A percentile compares a stretch with the other conserved stretches of the same genome.
Evolutionary conservation across 2,797 vertebrate genomes (phyloP).

Genomic region (Hephaestus fuliginosus): DNA sequence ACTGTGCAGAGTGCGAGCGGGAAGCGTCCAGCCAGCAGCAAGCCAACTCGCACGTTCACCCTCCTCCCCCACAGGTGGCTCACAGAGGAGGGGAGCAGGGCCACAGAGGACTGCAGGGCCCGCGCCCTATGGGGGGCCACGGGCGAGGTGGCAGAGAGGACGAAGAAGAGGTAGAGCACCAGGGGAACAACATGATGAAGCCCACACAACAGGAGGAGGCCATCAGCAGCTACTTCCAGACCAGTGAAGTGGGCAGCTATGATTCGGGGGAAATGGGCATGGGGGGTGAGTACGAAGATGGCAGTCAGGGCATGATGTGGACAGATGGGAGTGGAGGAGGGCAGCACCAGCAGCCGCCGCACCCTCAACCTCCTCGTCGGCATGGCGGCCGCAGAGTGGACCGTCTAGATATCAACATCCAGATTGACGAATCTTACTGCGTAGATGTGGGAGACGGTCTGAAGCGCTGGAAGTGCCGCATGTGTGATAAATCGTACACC

Average conservation of each 20-base stretch:
- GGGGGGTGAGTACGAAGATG: constrained; percentile 85
- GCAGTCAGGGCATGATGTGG: constrained; percentile 85
- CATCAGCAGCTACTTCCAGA: constrained; percentile 88
- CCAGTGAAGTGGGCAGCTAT: constrained; percentile 84
- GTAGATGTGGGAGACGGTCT: constrained; percentile 95
- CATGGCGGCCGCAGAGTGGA: constrained; percentile 94
- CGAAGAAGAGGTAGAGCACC: constrained; percentile 75
- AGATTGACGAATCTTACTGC: constrained; percentile 97
- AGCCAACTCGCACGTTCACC: constrained; percentile 75
- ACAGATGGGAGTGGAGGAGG: constrained; percentile 74
- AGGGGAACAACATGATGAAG: constrained; percentile 80
- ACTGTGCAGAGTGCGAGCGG: constrained; percentile 83
- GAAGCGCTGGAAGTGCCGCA: constrained; percentile 98
- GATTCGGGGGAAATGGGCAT: constrained; percentile 86
- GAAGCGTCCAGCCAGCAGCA: constrained; percentile 75
- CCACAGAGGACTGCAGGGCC: constrained; percentile 74
- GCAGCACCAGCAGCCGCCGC: constrained; percentile 74
- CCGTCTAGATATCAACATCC: constrained; percentile 97
- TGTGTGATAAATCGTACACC: constrained; percentile 98
- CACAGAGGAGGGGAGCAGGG: constrained; percentile 79
- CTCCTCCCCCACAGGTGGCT: constrained; percentile 75
- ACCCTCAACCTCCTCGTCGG: constrained; percentile 74
- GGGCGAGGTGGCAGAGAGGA: constrained; percentile 68
- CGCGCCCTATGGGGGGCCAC: constrained; percentile 72
- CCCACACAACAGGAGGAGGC: constrained; percentile 82